phyloP scores from a whole-genome alignment of 1,140 invertebrate genomes.

The Rhagoletis zephyria region DNA sequence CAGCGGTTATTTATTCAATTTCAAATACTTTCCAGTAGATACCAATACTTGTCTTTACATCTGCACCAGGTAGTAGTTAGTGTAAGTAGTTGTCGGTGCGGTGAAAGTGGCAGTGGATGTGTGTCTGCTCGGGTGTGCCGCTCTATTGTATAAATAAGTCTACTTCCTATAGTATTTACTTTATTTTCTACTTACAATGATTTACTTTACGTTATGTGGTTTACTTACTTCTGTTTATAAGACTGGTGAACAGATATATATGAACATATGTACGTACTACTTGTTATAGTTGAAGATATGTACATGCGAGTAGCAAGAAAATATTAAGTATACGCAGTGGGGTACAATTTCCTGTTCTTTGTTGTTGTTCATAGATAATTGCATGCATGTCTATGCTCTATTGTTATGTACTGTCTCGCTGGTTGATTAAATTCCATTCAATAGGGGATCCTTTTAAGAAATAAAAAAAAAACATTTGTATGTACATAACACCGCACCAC shows the following conservation, averaged over 20 bases:
- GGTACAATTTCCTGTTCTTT: not conserved
- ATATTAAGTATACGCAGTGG: constrained; percentile 41
- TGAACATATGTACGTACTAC: too few species aligned
- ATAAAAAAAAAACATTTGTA: not conserved
- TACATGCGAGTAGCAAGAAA: not conserved
- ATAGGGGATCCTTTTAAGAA: not conserved
- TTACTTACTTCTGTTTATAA: not conserved
- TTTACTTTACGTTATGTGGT: not conserved
- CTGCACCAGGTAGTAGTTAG: not conserved
- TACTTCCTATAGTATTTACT: not conserved
- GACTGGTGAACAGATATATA: not conserved
- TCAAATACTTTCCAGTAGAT: not conserved
- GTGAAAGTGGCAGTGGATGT: too few species aligned
- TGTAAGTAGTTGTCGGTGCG: not conserved
- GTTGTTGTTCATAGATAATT: not conserved
- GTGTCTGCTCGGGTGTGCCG: not conserved
- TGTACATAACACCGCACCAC: not conserved
- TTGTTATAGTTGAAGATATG: not conserved
- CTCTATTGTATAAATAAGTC: not conserved
- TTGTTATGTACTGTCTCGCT: not conserved
- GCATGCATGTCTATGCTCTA: not conserved
- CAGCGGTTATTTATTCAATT: constrained; percentile 49
- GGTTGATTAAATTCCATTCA: constrained; percentile 9
- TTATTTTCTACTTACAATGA: not conserved
- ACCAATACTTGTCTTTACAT: not conserved